Percentiles rank a stretch among this genome's conserved stretches.
These are phyloP conservation scores for Balanococcus diminutus DNA, from an alignment of 2,888 invertebrate genomes.

Conservation along the genomic window DNA sequence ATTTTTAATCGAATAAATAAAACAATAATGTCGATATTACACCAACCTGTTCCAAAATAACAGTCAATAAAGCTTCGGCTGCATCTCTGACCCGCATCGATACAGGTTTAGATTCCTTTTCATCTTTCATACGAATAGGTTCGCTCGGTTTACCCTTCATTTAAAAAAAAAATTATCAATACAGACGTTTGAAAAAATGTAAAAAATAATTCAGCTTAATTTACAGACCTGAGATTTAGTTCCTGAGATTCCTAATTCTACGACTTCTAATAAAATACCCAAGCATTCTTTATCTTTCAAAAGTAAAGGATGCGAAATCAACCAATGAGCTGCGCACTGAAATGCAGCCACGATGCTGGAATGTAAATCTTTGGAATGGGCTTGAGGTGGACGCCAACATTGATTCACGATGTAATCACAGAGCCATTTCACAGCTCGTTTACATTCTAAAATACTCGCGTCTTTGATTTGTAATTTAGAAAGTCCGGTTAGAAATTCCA, in stretches of 20 bases:
- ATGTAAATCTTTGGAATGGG: slow-evolving; percentile 91
- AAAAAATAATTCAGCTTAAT: neutral
- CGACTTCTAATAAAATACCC: slow-evolving; percentile 91
- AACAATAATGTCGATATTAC: neutral
- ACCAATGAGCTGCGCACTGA: slow-evolving; percentile 89
- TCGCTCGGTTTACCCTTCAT: slow-evolving; percentile 84
- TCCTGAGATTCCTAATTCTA: slow-evolving; percentile 96
- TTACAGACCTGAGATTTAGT: slow-evolving; percentile 72
- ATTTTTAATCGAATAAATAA: neutral
- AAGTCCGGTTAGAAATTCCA: slow-evolving; percentile 88
- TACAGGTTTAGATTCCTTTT: slow-evolving; percentile 94
- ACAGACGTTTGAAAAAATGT: neutral
- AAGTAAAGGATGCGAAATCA: slow-evolving; percentile 87
- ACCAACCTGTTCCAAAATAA: slow-evolving; percentile 79
- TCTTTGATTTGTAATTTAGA: slow-evolving; percentile 88
- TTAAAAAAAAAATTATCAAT: slow-evolving; percentile 56
- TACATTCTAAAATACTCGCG: slow-evolving; percentile 72
- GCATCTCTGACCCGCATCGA: slow-evolving; percentile 98
- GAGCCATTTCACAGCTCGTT: slow-evolving; percentile 93
- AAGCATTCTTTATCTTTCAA: slow-evolving; percentile 91
- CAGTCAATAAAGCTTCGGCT: slow-evolving; percentile 89
- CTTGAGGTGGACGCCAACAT: slow-evolving; percentile 91
- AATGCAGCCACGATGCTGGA: slow-evolving; percentile 93
- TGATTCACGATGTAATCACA: slow-evolving; percentile 97
- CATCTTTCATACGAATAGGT: slow-evolving; percentile 89